Base-by-base conservation (phyloP, 2,797 vertebrate species). In the Microhierax caerulescens region DNA sequence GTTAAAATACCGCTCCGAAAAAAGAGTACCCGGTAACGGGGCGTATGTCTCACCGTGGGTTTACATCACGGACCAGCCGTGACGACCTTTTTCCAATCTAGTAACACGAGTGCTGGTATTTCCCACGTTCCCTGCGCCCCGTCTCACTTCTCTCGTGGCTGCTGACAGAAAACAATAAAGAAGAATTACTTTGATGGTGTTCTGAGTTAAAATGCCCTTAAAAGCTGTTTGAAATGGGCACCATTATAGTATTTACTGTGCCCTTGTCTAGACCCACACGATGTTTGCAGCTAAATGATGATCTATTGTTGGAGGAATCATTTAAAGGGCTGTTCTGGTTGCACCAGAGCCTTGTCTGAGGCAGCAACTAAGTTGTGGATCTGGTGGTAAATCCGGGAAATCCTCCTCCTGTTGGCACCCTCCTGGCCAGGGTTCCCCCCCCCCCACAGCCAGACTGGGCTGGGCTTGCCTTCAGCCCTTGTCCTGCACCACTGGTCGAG, bases 101-200 rank as follows among this genome's bases (percentile, higher is more conserved):
- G 70, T 73, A 90, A 81, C 54, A 85, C 0, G 9, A 92, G 43
- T 61, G 64, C 45, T 77, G 88, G n/a, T 61, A 75, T 88, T 94
- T 89, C 69, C 90, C 68, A 80, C 74, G 64, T 88, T 91, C 76
- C 85, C 79, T 0, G 0, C 73, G 73, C 65, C 78, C 64, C 7
- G 5, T 79, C 78, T 88, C 92, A 69, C 73, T 95, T 59, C 56
- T 91, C 54, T 73, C 7, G 0, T 11, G 60, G 53, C 69, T 75
- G 78, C 64, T 95, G 93, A 88, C 88, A 95, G 93, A 92, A 95
- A 95, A 94, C 88, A 78, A 93, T 96, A 92, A 93, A 88, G 74
- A 87, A 87, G 87, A 94, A 90, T 94, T 87, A 94, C 72, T 92
- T 90, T 72, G 85, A 87, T 74, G 69, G 65, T 72, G 54, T 85